phyloP scores from a whole-genome alignment of 2,113 vertebrate species.

The Sphyrna mokarran region DNA sequence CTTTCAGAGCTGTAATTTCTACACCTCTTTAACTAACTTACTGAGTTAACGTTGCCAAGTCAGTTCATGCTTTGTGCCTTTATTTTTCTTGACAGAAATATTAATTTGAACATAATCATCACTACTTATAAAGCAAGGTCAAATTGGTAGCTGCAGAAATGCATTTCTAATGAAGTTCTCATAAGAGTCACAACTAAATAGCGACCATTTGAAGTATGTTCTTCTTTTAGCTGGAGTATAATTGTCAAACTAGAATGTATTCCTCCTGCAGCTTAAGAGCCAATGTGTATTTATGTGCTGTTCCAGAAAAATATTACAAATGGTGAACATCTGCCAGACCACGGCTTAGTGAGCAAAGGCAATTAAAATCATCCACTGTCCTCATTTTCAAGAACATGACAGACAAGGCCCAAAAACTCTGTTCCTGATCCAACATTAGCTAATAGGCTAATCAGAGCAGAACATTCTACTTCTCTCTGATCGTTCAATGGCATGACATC shows the following conservation, averaged over 20 bases:
- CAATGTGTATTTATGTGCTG: conserved; percentile 40
- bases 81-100: neutral
- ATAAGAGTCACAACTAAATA: neutral
- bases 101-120: neutral
- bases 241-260: neutral
- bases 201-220: neutral
- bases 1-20: neutral
- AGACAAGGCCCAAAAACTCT: conserved; percentile 63
- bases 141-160: neutral
- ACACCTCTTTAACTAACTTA: neutral
- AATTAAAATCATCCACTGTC: conserved; percentile 61
- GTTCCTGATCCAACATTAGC: conserved; percentile 58
- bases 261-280: conserved; percentile 7
- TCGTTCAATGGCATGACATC: neutral
- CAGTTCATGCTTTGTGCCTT: neutral
- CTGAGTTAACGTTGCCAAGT: neutral
- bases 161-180: conserved; percentile 14
- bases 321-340: conserved; percentile 60
- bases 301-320: conserved; percentile 50
- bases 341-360: conserved; percentile 66
- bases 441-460: conserved; percentile 69
- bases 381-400: conserved; percentile 64
- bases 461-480: conserved; percentile 51
- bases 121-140: neutral
- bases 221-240: conserved; percentile 9